Evolutionary conservation across 2,113 vertebrate genomes (phyloP).

Genomic region (Ellobius talpinus): DNA sequence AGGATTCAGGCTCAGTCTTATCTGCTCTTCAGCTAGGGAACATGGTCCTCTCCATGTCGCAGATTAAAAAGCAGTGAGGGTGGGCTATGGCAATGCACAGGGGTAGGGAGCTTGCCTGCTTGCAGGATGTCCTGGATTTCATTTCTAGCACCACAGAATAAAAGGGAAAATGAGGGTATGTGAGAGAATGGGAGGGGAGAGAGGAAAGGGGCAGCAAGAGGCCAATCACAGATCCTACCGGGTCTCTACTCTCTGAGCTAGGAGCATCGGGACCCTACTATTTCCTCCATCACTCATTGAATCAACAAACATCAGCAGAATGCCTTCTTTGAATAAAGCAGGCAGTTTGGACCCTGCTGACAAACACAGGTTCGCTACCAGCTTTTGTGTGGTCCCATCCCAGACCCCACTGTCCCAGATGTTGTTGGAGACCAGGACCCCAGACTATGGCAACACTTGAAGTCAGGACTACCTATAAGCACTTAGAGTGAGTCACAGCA

Average conservation of each 20-base stretch:
- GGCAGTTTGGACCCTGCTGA: neutral
- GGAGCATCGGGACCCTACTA: neutral
- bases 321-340: neutral
- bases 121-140: neutral
- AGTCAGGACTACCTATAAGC: neutral
- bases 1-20: neutral
- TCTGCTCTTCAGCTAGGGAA: neutral
- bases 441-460: neutral
- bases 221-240: neutral
- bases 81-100: neutral
- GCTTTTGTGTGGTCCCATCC: neutral
- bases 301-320: neutral
- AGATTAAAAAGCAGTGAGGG: neutral
- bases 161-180: fast-evolving
- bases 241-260: neutral
- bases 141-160: neutral
- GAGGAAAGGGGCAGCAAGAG: too few species aligned
- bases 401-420: neutral
- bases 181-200: neutral
- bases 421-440: neutral
- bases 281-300: neutral
- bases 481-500: neutral
- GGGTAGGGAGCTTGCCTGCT: neutral
- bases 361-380: neutral
- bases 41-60: neutral